Percentiles rank a stretch among this genome's conserved stretches.
phyloP scores from a whole-genome alignment of 2,888 invertebrate species.

The Dinocampus coccinellae region DNA sequence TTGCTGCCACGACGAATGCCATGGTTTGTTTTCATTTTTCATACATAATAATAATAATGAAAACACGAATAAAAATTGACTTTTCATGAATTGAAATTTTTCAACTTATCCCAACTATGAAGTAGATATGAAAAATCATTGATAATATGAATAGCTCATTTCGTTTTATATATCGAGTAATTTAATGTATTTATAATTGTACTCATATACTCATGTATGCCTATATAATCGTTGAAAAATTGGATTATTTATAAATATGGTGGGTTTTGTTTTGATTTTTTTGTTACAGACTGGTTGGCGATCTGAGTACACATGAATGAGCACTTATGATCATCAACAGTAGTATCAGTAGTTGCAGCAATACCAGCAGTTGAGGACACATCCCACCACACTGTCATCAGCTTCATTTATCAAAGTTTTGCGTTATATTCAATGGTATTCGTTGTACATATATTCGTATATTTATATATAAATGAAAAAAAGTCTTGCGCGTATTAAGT shows the following conservation, averaged over 20 bases:
- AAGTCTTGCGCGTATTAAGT: slow-evolving; percentile 40
- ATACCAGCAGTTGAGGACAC: slow-evolving; percentile 57
- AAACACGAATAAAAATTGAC: slow-evolving; percentile 8
- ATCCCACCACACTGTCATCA: slow-evolving; percentile 61
- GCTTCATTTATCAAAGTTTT: slow-evolving; percentile 40
- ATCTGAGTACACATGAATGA: slow-evolving; percentile 93
- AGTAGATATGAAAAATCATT: too few relatives aligned
- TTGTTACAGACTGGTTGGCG: slow-evolving; percentile 89
- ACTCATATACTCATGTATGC: not conserved
- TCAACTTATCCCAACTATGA: too few relatives aligned
- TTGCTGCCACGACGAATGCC: slow-evolving; percentile 74
- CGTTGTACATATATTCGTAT: slow-evolving; percentile 40
- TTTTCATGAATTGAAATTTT: too few relatives aligned
- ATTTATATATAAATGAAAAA: slow-evolving; percentile 44
- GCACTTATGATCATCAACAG: slow-evolving; percentile 68
- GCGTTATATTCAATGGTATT: slow-evolving; percentile 37
- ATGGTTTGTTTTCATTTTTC: slow-evolving; percentile 71
- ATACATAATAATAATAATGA: not conserved
- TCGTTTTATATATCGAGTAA: too few relatives aligned
- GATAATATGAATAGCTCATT: too few relatives aligned
- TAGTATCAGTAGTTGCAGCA: slow-evolving; percentile 36
- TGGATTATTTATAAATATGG: slow-evolving; percentile 2
- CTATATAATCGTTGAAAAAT: not conserved
- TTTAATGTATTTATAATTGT: too few relatives aligned
- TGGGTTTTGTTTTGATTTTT: slow-evolving; percentile 53